These are phyloP conservation scores for Ageneiosus marmoratus DNA, from an alignment of 2,113 vertebrate species.

Conservation along the genomic window DNA sequence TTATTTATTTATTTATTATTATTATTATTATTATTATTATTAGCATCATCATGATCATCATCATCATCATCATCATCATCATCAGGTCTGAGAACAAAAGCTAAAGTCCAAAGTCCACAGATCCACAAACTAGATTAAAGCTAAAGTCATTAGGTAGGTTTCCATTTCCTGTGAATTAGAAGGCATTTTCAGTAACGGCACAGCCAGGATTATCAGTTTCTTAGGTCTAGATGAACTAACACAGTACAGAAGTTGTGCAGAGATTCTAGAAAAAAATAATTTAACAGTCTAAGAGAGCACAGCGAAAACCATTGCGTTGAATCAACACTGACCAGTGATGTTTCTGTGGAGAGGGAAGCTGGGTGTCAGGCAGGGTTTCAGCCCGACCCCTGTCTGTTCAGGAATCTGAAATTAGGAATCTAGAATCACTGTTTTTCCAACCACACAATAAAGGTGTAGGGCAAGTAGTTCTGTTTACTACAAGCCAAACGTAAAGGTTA, in stretches of 20 bases:
- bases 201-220: constrained; percentile 70
- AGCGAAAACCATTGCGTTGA: constrained; percentile 18
- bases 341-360: neutral
- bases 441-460: neutral
- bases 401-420: neutral
- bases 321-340: neutral
- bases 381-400: neutral
- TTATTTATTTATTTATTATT: neutral
- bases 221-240: constrained; percentile 77
- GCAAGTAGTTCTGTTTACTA: too few species aligned
- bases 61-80: constrained; percentile 59
- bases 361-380: neutral
- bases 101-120: constrained; percentile 80
- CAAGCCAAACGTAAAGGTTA: neutral
- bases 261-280: constrained; percentile 69
- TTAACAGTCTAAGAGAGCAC: constrained; percentile 64
- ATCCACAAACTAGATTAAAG: constrained; percentile 90
- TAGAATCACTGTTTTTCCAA: neutral
- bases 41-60: constrained; percentile 71
- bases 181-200: constrained; percentile 68
- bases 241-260: constrained; percentile 67
- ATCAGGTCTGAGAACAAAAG: constrained; percentile 43
- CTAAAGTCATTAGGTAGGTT: constrained; percentile 73
- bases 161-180: constrained; percentile 73
- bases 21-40: too few species aligned